phyloP scores from a whole-genome alignment of 2,797 vertebrate genomes.

The Acanthurus leucopareius region DNA sequence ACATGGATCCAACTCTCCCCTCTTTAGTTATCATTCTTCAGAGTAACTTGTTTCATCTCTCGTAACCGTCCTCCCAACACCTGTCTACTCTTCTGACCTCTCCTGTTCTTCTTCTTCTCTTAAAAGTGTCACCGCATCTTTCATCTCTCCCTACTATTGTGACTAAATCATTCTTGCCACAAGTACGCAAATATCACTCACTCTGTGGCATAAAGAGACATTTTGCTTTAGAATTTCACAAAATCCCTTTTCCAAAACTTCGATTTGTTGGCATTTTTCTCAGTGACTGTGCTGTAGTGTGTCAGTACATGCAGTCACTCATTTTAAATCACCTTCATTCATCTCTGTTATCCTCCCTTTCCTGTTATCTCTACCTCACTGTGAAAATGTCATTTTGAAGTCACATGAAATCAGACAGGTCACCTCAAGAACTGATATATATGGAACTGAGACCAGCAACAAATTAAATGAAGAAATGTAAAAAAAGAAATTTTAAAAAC shows the following conservation, averaged over 20 bases:
- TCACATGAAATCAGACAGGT: constrained; percentile 17
- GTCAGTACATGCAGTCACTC: not conserved
- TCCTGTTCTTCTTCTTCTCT: constrained; percentile 29
- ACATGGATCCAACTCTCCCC: constrained; percentile 59
- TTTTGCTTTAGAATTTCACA: constrained; percentile 4
- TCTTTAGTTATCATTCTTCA: constrained; percentile 42
- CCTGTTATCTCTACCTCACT: constrained; percentile 6
- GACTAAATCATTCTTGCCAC: constrained; percentile 25
- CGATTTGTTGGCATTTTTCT: constrained; percentile 4
- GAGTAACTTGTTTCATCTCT: constrained; percentile 32
- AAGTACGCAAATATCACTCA: constrained; percentile 2
- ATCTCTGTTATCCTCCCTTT: not conserved
- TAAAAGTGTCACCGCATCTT: constrained; percentile 47
- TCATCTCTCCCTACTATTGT: constrained; percentile 17
- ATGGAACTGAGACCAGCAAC: not conserved
- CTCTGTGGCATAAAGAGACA: not conserved
- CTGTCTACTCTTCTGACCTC: constrained; percentile 36
- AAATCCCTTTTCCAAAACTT: not conserved
- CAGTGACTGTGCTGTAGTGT: constrained; percentile 4
- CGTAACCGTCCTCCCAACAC: constrained; percentile 7
- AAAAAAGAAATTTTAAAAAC: constrained; percentile 25
- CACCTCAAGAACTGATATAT: not conserved
- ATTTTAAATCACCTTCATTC: constrained; percentile 7
- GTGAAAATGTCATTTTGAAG: constrained; percentile 25
- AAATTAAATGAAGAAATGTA: constrained; percentile 10